phyloP scores from a whole-genome alignment of 2,113 vertebrate genomes.

The Scophthalmus maximus region DNA sequence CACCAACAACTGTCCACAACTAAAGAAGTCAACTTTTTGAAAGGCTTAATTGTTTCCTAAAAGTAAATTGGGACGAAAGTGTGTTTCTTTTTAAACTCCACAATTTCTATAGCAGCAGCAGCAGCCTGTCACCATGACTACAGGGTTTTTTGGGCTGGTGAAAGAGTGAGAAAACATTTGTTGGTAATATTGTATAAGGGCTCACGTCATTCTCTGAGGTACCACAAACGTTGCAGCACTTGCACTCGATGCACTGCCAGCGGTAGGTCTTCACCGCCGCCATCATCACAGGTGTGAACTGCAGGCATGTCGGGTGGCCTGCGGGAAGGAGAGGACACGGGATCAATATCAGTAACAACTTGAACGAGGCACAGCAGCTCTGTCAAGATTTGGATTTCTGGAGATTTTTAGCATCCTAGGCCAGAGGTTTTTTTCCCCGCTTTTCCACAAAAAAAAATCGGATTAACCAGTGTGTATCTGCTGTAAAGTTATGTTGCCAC shows the following conservation, averaged over 20 bases:
- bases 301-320: constrained; percentile 95
- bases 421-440: too few species aligned
- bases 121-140: too few species aligned
- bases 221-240: constrained; percentile 97
- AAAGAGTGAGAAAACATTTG: neutral
- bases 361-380: neutral
- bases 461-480: neutral
- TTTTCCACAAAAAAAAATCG: too few species aligned
- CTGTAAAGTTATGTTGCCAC: neutral
- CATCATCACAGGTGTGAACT: constrained; percentile 98
- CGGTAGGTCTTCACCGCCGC: constrained; percentile 96
- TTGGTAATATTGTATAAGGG: neutral
- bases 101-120: neutral
- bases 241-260: constrained; percentile 99
- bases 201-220: constrained; percentile 95
- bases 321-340: neutral
- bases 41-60: too few species aligned
- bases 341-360: neutral
- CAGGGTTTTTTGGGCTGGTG: too few species aligned
- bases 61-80: too few species aligned
- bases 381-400: neutral
- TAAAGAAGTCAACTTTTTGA: too few species aligned
- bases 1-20: too few species aligned
- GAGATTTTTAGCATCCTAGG: too few species aligned
- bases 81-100: neutral